phyloP scores from a whole-genome alignment of 2,113 vertebrate genomes.

The Malurus alboscapulatus region DNA sequence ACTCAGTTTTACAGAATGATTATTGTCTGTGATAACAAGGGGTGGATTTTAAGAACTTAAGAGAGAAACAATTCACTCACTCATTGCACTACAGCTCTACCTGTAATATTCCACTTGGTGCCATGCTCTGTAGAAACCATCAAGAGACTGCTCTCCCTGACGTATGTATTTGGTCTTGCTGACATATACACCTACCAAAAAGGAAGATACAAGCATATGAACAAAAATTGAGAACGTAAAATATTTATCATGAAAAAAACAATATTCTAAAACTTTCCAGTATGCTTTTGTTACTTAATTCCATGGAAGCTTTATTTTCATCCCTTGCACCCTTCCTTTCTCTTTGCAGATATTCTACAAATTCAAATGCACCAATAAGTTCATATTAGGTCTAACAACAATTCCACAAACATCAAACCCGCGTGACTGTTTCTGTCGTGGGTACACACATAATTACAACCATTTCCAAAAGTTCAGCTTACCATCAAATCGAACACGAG shows the following conservation, averaged over 20 bases:
- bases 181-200: slow-evolving; percentile 89
- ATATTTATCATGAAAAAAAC: not conserved
- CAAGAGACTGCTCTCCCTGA: slow-evolving; percentile 95
- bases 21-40: not conserved
- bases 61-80: slow-evolving; percentile 71
- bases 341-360: not conserved
- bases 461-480: slow-evolving; percentile 41
- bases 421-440: not conserved
- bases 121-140: slow-evolving; percentile 97
- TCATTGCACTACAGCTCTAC: slow-evolving; percentile 77
- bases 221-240: not conserved
- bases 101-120: slow-evolving; percentile 99
- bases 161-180: slow-evolving; percentile 96
- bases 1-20: not conserved
- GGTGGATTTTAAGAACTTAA: slow-evolving; percentile 23
- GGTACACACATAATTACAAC: not conserved
- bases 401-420: not conserved
- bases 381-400: not conserved
- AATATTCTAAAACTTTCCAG: not conserved
- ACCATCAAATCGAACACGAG: slow-evolving; percentile 96
- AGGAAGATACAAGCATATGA: not conserved
- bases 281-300: not conserved
- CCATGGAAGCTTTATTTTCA: not conserved
- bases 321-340: not conserved
- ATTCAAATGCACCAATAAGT: not conserved